These are phyloP conservation scores for Aspidapion aeneum DNA, from an alignment of 2,888 invertebrate genomes.

Conservation along the genomic window DNA sequence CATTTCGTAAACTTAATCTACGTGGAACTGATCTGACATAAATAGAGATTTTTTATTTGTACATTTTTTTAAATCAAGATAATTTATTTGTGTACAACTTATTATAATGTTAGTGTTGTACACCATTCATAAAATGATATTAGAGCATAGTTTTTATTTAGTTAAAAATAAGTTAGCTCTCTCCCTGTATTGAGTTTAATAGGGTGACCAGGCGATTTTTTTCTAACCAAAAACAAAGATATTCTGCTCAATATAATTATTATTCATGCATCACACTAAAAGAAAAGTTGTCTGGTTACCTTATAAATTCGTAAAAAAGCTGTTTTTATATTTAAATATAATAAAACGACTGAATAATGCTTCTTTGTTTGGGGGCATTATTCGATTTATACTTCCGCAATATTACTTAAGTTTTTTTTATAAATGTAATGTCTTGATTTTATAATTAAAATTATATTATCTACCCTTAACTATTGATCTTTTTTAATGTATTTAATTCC, in stretches of 20 bases:
- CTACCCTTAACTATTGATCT: too few relatives aligned
- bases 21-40: conserved; percentile 39
- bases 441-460: conserved; percentile 41
- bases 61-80: conserved; percentile 24
- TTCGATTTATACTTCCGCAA: conserved; percentile 36
- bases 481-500: too few relatives aligned
- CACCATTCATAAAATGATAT: conserved; percentile 26
- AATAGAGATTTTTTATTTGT: conserved; percentile 32
- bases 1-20: too few relatives aligned
- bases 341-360: conserved; percentile 31
- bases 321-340: conserved; percentile 34
- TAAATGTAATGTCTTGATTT: conserved; percentile 41
- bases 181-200: not conserved
- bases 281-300: conserved; percentile 5
- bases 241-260: not conserved
- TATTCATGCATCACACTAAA: not conserved
- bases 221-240: not conserved
- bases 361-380: conserved; percentile 9
- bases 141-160: conserved; percentile 10
- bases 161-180: not conserved
- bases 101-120: conserved; percentile 15
- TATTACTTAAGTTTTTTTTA: conserved; percentile 43
- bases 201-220: not conserved
- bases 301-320: conserved; percentile 22
- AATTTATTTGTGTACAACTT: conserved; percentile 17